A percentile compares a stretch with the other conserved stretches of the same genome.
phyloP scores from a whole-genome alignment of 2,888 invertebrate genomes.

The Polymixis flavicincta region DNA sequence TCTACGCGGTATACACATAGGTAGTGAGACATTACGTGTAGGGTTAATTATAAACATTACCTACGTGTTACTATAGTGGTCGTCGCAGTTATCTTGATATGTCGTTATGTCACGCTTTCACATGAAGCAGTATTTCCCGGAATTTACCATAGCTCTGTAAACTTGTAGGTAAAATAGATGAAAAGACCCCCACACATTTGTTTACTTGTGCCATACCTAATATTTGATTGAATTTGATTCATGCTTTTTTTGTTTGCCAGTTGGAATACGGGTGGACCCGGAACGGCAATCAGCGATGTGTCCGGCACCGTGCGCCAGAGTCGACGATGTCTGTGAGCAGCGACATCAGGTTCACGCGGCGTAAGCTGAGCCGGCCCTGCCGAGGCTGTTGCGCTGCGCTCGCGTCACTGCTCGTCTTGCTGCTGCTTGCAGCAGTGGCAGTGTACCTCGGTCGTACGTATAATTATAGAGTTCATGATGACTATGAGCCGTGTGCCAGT shows the following conservation, averaged over 20 bases:
- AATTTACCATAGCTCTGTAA: not conserved
- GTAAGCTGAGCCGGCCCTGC: constrained; percentile 95
- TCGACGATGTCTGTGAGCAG: constrained; percentile 96
- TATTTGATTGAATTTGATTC: constrained; percentile 3
- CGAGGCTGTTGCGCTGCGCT: constrained; percentile 97
- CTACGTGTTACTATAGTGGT: constrained; percentile 24
- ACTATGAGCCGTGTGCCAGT: not conserved
- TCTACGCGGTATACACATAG: constrained; percentile 18
- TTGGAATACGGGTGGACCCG: constrained; percentile 87
- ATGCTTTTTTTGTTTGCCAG: constrained; percentile 66
- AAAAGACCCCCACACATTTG: not conserved
- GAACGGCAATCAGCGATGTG: constrained; percentile 81
- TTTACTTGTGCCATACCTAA: not conserved
- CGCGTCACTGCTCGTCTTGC: constrained; percentile 95
- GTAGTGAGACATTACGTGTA: constrained; percentile 34
- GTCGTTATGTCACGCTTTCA: constrained; percentile 43
- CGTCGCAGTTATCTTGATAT: constrained; percentile 34
- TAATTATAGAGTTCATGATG: not conserved
- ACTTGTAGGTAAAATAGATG: not conserved
- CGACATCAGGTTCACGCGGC: constrained; percentile 96
- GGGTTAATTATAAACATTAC: constrained; percentile 43
- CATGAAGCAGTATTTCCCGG: constrained; percentile 10
- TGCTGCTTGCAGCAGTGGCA: constrained; percentile 91
- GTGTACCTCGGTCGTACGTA: constrained; percentile 92
- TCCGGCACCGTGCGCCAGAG: constrained; percentile 91